These are phyloP conservation scores for Tachystola acroxantha DNA, from an alignment of 2,888 invertebrate genomes.

Conservation along the genomic window DNA sequence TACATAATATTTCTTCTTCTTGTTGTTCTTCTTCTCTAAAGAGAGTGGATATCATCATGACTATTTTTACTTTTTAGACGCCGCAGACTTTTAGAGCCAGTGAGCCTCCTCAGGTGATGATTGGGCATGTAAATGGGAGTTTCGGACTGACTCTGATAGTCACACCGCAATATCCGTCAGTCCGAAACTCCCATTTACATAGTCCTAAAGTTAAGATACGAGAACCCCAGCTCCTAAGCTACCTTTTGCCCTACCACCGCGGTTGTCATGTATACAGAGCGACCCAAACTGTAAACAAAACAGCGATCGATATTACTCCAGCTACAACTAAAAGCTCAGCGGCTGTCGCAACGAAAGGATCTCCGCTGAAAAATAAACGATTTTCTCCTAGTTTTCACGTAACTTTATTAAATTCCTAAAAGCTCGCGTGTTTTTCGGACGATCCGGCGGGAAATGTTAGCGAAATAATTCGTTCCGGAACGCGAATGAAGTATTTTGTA, in stretches of 20 bases:
- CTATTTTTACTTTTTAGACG: too few relatives aligned
- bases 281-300: constrained; percentile 72
- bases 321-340: constrained; percentile 49
- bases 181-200: too few relatives aligned
- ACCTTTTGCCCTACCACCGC: constrained; percentile 49
- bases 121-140: too few relatives aligned
- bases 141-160: too few relatives aligned
- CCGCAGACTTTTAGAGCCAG: too few relatives aligned
- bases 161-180: too few relatives aligned
- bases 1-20: too few relatives aligned
- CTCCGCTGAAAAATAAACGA: constrained; percentile 20
- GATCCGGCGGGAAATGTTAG: constrained; percentile 55
- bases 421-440: constrained; percentile 32
- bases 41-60: too few relatives aligned
- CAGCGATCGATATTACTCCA: constrained; percentile 61
- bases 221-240: constrained; percentile 27
- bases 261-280: constrained; percentile 75
- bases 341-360: constrained; percentile 45
- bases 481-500: constrained; percentile 58
- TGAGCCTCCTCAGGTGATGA: too few relatives aligned
- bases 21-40: too few relatives aligned
- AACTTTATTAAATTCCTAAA: too few relatives aligned
- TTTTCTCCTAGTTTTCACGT: too few relatives aligned
- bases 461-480: constrained; percentile 31
- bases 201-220: constrained; percentile 16